phyloP scores from a whole-genome alignment of 2,797 vertebrate species.

The Pseudocheirus occidentalis region DNA sequence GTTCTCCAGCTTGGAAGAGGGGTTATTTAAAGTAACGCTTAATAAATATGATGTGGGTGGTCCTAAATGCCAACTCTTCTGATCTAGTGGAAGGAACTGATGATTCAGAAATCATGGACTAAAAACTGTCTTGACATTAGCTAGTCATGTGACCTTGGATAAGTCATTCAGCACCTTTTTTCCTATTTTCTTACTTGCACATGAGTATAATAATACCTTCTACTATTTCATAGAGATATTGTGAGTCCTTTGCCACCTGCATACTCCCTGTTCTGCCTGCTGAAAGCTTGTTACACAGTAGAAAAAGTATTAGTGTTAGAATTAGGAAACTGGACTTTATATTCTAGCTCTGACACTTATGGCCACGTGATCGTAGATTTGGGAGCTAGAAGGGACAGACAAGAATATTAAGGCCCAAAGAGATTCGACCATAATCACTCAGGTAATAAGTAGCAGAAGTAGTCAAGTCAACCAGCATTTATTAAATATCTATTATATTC shows the following conservation, averaged over 20 bases:
- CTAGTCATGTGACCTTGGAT: not conserved
- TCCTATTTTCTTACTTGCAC: not conserved
- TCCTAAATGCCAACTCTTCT: not conserved
- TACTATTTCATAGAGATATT: not conserved
- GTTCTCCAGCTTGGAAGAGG: not conserved
- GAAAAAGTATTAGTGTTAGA: not conserved
- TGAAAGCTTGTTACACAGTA: not conserved
- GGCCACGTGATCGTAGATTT: not conserved
- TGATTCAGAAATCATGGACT: not conserved
- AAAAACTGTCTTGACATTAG: not conserved
- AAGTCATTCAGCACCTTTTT: not conserved
- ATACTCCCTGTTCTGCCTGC: not conserved
- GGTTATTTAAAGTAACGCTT: not conserved
- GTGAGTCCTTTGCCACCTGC: not conserved
- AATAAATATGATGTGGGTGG: not conserved
- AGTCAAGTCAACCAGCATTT: no score
- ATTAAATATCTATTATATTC: not conserved
- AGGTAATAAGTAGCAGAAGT: not conserved
- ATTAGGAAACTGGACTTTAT: not conserved
- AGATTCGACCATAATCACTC: not conserved
- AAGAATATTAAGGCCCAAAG: not conserved
- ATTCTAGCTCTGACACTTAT: not conserved
- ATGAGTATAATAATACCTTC: not conserved
- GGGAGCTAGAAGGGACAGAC: not conserved
- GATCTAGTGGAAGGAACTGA: not conserved